phyloP scores from a whole-genome alignment of 2,888 invertebrate species.

The Lycaena phlaeas region DNA sequence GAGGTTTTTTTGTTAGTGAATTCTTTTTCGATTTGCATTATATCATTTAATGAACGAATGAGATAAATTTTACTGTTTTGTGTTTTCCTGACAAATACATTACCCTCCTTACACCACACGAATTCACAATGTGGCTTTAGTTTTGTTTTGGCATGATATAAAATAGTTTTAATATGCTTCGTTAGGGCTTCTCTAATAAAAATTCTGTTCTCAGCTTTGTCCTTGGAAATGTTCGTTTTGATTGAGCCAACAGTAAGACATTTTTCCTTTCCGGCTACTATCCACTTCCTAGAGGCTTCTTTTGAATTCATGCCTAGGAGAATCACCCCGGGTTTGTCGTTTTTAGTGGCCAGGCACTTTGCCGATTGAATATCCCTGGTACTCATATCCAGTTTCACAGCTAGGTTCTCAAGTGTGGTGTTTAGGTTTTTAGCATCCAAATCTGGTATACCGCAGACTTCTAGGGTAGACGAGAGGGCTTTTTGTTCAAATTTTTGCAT shows the following conservation, averaged over 20 bases:
- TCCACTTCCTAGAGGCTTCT: constrained; percentile 16
- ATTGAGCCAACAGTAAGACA: constrained; percentile 18
- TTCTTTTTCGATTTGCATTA: too few species aligned
- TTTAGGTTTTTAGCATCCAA: constrained; percentile 8
- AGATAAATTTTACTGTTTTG: constrained; percentile 16
- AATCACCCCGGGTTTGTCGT: constrained; percentile 19
- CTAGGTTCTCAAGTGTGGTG: constrained; percentile 14
- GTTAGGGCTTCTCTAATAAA: constrained; percentile 21
- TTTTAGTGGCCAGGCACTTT: constrained; percentile 13
- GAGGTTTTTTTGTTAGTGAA: too few species aligned
- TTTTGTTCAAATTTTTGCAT: constrained; percentile 17
- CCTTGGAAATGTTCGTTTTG: constrained; percentile 14
- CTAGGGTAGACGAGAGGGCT: constrained; percentile 11
- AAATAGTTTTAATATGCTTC: constrained; percentile 17
- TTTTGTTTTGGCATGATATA: constrained; percentile 17
- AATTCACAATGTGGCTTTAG: constrained; percentile 16
- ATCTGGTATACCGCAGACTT: constrained; percentile 17
- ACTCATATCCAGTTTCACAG: constrained; percentile 15
- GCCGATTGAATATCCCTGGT: constrained; percentile 12
- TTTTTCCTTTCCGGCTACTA: constrained; percentile 18
- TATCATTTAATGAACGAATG: constrained; percentile 12
- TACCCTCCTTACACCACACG: constrained; percentile 22
- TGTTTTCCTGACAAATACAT: constrained; percentile 18
- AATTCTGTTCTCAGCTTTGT: constrained; percentile 14
- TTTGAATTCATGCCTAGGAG: constrained; percentile 20